phyloP scores from a whole-genome alignment of 2,113 vertebrate species.

The Mus spicilegus region DNA sequence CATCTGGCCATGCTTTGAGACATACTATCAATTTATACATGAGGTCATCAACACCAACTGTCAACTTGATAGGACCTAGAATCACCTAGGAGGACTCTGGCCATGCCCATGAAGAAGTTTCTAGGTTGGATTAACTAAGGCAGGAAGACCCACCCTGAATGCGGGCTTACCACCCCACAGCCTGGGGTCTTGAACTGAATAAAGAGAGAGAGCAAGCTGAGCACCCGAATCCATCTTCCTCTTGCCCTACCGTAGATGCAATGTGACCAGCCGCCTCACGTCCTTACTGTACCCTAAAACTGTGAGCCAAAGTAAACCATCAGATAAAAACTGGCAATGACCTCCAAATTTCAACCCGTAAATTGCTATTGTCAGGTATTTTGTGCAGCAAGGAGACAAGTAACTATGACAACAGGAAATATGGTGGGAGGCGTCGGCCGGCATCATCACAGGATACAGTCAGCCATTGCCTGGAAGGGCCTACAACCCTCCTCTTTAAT shows the following conservation, averaged over 20 bases:
- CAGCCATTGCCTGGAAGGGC: background rate
- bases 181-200: background rate
- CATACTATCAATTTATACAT: background rate
- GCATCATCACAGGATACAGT: background rate
- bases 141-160: background rate
- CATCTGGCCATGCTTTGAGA: conserved; percentile 11
- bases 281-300: background rate
- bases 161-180: background rate
- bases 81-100: background rate
- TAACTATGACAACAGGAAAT: background rate
- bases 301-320: background rate
- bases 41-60: background rate
- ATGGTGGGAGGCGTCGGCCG: background rate
- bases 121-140: background rate
- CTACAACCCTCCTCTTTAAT: background rate
- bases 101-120: background rate
- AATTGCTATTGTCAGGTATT: background rate
- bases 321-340: background rate
- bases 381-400: background rate
- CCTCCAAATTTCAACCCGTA: background rate
- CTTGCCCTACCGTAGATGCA: background rate
- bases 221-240: background rate
- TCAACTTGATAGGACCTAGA: background rate
- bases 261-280: background rate
- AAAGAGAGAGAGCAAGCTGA: background rate